These are phyloP conservation scores for Eupleurogrammus muticus DNA, from an alignment of 2,797 vertebrate species.

Conservation along the genomic window DNA sequence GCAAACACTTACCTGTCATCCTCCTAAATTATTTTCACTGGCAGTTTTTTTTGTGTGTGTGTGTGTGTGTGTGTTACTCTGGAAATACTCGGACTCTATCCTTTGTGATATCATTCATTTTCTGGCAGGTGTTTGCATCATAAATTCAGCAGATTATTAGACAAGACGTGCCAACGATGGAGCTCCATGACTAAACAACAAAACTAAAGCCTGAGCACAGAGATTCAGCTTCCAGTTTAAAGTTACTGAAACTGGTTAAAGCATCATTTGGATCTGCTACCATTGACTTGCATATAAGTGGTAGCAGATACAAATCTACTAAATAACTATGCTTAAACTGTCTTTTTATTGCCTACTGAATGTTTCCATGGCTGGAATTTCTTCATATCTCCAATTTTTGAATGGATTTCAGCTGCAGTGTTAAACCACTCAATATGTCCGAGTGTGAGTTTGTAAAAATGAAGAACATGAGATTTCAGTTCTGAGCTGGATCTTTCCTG, in stretches of 20 bases:
- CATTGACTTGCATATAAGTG: slow-evolving; percentile 12
- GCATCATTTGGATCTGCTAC: background rate
- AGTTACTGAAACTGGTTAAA: too few species aligned
- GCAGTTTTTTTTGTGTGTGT: background rate
- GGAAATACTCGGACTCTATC: slow-evolving; percentile 47
- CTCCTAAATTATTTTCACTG: background rate
- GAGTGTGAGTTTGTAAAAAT: background rate
- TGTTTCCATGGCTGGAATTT: slow-evolving; percentile 11
- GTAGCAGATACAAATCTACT: slow-evolving; percentile 7
- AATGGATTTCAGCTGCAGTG: slow-evolving; percentile 23
- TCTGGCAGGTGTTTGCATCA: background rate
- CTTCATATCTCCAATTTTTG: slow-evolving; percentile 23
- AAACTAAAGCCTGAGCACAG: background rate
- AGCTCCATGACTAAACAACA: slow-evolving; percentile 5
- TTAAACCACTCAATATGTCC: slow-evolving; percentile 9
- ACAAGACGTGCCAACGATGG: background rate
- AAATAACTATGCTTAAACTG: slow-evolving; percentile 25
- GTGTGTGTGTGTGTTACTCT: background rate
- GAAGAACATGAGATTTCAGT: slow-evolving; percentile 20
- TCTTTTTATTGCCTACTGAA: slow-evolving; percentile 10
- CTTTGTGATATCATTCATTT: background rate
- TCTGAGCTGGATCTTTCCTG: background rate
- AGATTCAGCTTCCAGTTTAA: background rate
- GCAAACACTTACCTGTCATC: slow-evolving; percentile 10
- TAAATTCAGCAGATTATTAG: background rate